phyloP scores from a whole-genome alignment of 2,888 invertebrate genomes.

The Brachypterus glaber region DNA sequence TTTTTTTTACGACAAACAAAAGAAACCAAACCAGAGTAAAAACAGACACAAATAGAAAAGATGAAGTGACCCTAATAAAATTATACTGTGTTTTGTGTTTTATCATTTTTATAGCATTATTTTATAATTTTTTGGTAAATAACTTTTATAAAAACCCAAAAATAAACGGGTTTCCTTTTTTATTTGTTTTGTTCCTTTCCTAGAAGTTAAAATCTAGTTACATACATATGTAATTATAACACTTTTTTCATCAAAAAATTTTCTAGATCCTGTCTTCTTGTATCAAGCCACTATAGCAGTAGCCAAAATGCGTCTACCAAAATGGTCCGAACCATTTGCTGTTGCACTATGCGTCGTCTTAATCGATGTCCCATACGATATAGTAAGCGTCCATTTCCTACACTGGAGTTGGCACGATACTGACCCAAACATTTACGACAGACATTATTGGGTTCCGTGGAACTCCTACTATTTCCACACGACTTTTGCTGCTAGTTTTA shows the following conservation, averaged over 20 bases:
- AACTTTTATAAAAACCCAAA: no score
- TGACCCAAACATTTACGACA: constrained; percentile 59
- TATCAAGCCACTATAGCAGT: constrained; percentile 52
- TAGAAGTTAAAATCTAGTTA: no score
- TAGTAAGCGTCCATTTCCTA: constrained; percentile 64
- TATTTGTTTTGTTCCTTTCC: no score
- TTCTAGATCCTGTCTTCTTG: constrained; percentile 48
- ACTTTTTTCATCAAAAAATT: constrained; percentile 3
- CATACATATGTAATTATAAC: no score
- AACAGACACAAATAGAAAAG: no score
- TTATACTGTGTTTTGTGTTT: no score
- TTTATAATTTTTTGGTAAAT: no score
- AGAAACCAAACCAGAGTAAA: no score
- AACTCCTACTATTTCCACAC: constrained; percentile 77
- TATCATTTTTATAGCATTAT: no score
- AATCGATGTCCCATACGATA: constrained; percentile 71
- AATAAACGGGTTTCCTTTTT: no score
- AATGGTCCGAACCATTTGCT: constrained; percentile 52
- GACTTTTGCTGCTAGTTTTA: constrained; percentile 62
- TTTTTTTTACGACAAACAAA: no score
- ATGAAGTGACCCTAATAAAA: no score
- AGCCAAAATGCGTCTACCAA: constrained; percentile 46
- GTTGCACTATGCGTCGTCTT: constrained; percentile 63
- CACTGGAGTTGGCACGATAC: constrained; percentile 83
- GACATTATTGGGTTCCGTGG: constrained; percentile 77